phyloP scores from a whole-genome alignment of 1,140 invertebrate genomes.

The Eueides isabella region DNA sequence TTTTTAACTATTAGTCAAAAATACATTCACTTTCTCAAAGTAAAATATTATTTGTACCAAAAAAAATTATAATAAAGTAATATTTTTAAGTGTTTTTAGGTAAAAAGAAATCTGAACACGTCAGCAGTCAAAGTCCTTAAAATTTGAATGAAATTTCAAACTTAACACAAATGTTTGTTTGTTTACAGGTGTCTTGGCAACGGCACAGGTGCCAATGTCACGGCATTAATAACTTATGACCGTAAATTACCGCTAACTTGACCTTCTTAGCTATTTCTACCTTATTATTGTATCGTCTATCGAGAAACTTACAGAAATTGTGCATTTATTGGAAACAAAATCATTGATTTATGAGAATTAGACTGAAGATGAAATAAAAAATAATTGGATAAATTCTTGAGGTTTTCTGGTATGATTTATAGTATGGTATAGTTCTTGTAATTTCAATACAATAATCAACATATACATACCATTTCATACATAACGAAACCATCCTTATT shows the following conservation, averaged over 20 bases:
- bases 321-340: background rate
- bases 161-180: slow-evolving; percentile 50
- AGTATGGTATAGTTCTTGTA: background rate
- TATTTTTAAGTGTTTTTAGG: background rate
- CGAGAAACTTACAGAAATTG: background rate
- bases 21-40: background rate
- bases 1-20: background rate
- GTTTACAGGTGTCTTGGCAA: slow-evolving; percentile 58
- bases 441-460: background rate
- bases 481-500: no score
- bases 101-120: background rate
- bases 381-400: slow-evolving; percentile 41
- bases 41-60: background rate
- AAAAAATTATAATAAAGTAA: background rate
- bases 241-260: slow-evolving; percentile 52
- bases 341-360: background rate
- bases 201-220: slow-evolving; percentile 68
- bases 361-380: slow-evolving; percentile 33
- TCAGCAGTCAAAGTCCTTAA: background rate
- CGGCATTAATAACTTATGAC: slow-evolving; percentile 58
- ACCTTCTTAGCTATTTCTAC: slow-evolving; percentile 41
- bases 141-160: slow-evolving; percentile 38
- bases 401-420: slow-evolving; percentile 14
- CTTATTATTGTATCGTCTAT: background rate
- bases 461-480: background rate